These are phyloP conservation scores for Eurosta solidaginis DNA, from an alignment of 1,140 invertebrate species.

Conservation along the genomic window DNA sequence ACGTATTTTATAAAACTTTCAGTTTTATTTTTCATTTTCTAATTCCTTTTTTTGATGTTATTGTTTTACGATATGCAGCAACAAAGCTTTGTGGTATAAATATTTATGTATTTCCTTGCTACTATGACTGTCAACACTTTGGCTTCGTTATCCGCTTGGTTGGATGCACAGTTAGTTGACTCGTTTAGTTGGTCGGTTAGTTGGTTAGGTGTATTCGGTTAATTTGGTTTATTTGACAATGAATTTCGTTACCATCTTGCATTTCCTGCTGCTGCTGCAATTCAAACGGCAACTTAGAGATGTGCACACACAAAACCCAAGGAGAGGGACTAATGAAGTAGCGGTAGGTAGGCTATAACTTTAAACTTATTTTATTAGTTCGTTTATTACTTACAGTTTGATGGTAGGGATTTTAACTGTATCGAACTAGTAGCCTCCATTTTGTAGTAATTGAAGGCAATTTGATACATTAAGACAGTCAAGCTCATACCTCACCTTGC, in stretches of 20 bases:
- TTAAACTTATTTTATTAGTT: too few species aligned
- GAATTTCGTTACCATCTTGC: conserved; percentile 19
- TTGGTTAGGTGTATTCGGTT: conserved; percentile 20
- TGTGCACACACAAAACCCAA: too few species aligned
- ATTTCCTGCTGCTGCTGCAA: not conserved
- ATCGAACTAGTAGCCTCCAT: too few species aligned
- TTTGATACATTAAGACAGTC: too few species aligned
- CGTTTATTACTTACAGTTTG: too few species aligned
- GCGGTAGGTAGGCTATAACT: too few species aligned
- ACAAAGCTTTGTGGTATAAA: not conserved
- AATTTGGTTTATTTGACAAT: conserved; percentile 14
- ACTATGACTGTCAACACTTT: conserved; percentile 8
- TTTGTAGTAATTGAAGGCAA: too few species aligned
- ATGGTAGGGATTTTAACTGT: too few species aligned
- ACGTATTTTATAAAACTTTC: conserved; percentile 21
- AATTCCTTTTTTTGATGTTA: conserved; percentile 17
- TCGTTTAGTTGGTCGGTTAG: conserved; percentile 26
- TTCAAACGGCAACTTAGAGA: too few species aligned
- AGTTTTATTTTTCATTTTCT: conserved; percentile 25
- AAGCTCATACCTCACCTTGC: too few species aligned
- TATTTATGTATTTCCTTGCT: not conserved
- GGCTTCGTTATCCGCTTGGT: conserved; percentile 23
- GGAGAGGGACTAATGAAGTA: too few species aligned
- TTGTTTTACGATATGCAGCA: not conserved
- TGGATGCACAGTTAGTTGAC: conserved; percentile 20